Evolutionary conservation across 2,797 vertebrate species (phyloP).

Genomic region (Acanthurus tractus): DNA sequence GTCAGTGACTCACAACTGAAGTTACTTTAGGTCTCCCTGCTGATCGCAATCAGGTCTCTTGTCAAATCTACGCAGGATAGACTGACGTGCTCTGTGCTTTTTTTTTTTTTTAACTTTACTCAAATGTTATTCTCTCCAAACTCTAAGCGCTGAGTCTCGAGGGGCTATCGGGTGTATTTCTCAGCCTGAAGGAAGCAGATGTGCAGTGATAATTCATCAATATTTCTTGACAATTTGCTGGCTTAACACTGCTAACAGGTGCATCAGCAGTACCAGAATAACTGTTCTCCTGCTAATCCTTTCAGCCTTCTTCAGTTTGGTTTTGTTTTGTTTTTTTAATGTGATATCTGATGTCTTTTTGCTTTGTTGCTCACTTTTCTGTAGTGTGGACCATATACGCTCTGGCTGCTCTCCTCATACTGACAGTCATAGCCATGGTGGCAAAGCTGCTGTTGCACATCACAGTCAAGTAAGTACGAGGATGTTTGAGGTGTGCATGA

Average conservation of each 20-base stretch:
- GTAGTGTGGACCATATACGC: constrained; percentile 97
- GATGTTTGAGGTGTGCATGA: not conserved
- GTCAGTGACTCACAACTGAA: constrained; percentile 46
- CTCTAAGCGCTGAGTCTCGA: constrained; percentile 37
- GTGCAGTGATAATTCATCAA: constrained; percentile 54
- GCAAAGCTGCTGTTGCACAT: constrained; percentile 94
- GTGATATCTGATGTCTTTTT: constrained; percentile 45
- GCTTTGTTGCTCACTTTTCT: constrained; percentile 39
- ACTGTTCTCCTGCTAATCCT: constrained; percentile 43
- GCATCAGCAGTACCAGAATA: constrained; percentile 36
- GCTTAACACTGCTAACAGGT: constrained; percentile 61
- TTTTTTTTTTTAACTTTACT: constrained; percentile 19
- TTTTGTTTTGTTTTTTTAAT: constrained; percentile 19
- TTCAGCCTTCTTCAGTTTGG: constrained; percentile 48
- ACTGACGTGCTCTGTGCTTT: constrained; percentile 22
- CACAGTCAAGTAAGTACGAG: constrained; percentile 92
- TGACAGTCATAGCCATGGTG: constrained; percentile 92
- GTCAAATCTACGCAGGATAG: constrained; percentile 32
- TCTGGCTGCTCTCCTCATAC: constrained; percentile 92
- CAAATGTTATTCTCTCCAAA: constrained; percentile 42
- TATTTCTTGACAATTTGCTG: constrained; percentile 55
- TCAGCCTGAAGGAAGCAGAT: constrained; percentile 62
- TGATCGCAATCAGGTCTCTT: constrained; percentile 54
- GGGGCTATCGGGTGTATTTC: constrained; percentile 39
- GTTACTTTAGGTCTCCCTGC: constrained; percentile 46